A percentile compares a stretch with the other conserved stretches of the same genome.
These are phyloP conservation scores for Aphaenogaster floridana DNA, from an alignment of 1,140 invertebrate species.

Conservation along the genomic window DNA sequence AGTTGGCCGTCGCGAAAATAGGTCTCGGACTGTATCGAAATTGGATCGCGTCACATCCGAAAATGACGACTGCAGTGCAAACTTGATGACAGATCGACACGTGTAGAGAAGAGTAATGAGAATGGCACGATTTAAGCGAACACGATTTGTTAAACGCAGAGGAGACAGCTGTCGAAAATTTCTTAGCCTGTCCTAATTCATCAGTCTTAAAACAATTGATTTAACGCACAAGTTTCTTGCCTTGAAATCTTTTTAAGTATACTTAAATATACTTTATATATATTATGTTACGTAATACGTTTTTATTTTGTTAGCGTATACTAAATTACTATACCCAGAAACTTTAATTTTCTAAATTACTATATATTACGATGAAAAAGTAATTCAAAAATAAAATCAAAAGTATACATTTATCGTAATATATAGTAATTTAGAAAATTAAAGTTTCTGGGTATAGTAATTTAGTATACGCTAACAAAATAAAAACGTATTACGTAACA, in stretches of 20 bases:
- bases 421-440: background rate
- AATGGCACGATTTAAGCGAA: background rate
- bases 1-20: slow-evolving; percentile 35
- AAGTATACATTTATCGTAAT: background rate
- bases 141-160: slow-evolving; percentile 2
- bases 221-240: background rate
- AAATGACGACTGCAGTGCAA: slow-evolving; percentile 19
- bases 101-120: slow-evolving; percentile 31
- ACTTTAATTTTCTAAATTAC: too few species aligned
- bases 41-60: slow-evolving; percentile 30
- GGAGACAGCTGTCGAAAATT: background rate
- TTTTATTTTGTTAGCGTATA: too few species aligned
- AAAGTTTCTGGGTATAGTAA: background rate
- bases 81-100: slow-evolving; percentile 37
- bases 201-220: background rate
- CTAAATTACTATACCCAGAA: too few species aligned
- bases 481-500: background rate
- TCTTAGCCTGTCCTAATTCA: background rate
- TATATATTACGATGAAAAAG: too few species aligned
- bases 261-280: too few species aligned
- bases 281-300: too few species aligned
- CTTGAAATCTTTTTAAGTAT: background rate
- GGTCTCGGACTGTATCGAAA: slow-evolving; percentile 28
- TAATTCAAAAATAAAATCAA: background rate
- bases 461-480: background rate